Evolutionary conservation across 2,113 vertebrate species (phyloP).

Genomic region (Mesocricetus auratus): DNA sequence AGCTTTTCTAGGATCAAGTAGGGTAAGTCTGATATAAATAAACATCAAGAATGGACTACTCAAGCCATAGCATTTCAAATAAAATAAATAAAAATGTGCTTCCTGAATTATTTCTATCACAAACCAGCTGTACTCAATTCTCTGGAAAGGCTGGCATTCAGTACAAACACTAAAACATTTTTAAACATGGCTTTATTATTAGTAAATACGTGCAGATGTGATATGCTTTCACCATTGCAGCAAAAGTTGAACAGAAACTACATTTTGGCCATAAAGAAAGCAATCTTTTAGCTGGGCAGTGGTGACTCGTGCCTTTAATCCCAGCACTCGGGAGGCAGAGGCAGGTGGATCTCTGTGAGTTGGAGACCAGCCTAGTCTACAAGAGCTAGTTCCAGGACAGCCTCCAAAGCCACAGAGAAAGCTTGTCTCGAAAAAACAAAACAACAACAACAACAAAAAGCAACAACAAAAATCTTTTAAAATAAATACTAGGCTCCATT

Average conservation of each 20-base stretch:
- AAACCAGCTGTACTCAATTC: background rate
- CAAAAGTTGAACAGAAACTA: constrained; percentile 41
- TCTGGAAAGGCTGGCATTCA: background rate
- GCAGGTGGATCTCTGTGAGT: too few species aligned
- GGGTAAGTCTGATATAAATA: background rate
- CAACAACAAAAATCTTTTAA: too few species aligned
- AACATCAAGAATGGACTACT: constrained; percentile 14
- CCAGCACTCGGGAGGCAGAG: too few species aligned
- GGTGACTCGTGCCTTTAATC: too few species aligned
- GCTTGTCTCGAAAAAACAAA: too few species aligned
- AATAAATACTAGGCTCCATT: background rate
- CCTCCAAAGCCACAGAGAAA: too few species aligned
- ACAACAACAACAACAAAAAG: too few species aligned
- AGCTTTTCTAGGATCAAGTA: constrained; percentile 6
- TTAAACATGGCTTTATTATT: constrained; percentile 33
- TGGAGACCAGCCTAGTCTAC: too few species aligned
- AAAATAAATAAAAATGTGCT: background rate
- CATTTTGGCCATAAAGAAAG: constrained; percentile 30
- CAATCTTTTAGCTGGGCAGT: too few species aligned
- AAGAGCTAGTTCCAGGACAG: too few species aligned
- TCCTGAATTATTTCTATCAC: constrained; percentile 30
- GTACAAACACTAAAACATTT: constrained; percentile 33
- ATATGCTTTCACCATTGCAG: background rate
- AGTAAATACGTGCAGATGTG: constrained; percentile 21
- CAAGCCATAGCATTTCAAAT: constrained; percentile 46